Conservation (phyloP, 2,797 vertebrate species). For the Potorous gilbertii region DNA sequence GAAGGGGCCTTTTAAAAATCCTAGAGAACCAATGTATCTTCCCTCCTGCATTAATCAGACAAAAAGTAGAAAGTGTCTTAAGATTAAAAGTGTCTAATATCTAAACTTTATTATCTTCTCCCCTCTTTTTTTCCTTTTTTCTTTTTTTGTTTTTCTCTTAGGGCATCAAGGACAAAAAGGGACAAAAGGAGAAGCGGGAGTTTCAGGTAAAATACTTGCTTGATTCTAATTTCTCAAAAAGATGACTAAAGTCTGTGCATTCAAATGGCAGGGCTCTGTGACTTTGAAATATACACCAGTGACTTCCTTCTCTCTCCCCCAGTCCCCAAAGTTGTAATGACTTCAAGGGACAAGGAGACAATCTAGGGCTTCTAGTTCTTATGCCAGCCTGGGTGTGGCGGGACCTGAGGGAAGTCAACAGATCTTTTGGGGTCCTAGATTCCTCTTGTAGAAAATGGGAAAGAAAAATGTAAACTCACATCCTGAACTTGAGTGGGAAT, state of each 20-base stretch:
- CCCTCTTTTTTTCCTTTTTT: neutral
- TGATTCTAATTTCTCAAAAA: conserved; percentile 41
- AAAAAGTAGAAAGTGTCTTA: conserved; percentile 59
- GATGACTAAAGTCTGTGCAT: neutral
- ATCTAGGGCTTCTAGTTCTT: neutral
- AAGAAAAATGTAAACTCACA: neutral
- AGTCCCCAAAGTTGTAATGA: neutral
- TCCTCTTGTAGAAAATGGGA: neutral
- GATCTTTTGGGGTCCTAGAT: neutral
- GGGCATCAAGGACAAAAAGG: conserved; percentile 82
- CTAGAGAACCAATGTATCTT: conserved; percentile 50
- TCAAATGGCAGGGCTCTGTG: neutral
- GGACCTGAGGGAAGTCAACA: neutral
- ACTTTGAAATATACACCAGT: conserved; percentile 11
- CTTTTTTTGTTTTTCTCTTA: conserved; percentile 74
- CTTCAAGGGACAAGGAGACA: neutral
- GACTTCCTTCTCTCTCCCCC: conserved; percentile 1
- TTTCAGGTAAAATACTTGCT: conserved; percentile 75
- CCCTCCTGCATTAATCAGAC: conserved; percentile 73
- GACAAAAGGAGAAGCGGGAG: conserved; percentile 79
- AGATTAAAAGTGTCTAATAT: conserved; percentile 73
- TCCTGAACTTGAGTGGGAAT: rapidly evolving
- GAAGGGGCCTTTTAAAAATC: conserved; percentile 55
- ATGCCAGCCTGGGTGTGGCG: neutral
- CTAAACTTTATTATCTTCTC: conserved; percentile 75